A percentile compares a stretch with the other conserved stretches of the same genome.
Conservation (phyloP, 2,113 vertebrate genomes). For the Thermophis baileyi region DNA sequence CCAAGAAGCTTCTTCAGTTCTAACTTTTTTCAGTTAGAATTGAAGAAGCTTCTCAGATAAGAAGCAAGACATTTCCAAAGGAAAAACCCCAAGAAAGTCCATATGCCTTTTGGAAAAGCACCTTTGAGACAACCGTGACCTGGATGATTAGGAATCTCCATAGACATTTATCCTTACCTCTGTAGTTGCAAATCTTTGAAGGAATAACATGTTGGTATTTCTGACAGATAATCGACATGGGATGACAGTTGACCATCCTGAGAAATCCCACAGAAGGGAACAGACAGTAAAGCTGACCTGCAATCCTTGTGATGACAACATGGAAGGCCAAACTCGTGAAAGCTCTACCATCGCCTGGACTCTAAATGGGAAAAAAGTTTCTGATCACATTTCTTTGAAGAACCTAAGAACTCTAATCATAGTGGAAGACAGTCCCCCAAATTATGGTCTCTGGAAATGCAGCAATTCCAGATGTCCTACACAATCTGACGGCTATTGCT, state of each 20-base stretch:
- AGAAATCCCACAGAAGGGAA: rapidly evolving
- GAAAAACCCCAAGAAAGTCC: not conserved
- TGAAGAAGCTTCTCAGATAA: no score
- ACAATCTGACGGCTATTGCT: not conserved
- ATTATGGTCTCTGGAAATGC: not conserved
- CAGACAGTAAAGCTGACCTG: not conserved
- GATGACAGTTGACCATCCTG: rapidly evolving
- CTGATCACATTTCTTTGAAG: rapidly evolving
- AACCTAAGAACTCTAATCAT: rapidly evolving
- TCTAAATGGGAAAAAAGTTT: rapidly evolving
- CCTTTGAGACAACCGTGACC: not conserved
- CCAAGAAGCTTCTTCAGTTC: not conserved
- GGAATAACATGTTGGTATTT: not conserved
- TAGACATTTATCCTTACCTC: not conserved
- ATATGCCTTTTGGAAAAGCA: not conserved
- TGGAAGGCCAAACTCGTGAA: rapidly evolving
- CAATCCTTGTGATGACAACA: not conserved
- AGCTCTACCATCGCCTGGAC: not conserved
- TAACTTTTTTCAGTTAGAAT: not conserved
- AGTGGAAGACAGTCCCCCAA: not conserved
- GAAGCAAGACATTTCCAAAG: not conserved
- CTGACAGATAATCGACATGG: not conserved
- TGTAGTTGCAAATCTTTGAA: not conserved
- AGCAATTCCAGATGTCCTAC: not conserved
- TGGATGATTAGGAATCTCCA: not conserved